phyloP scores from a whole-genome alignment of 2,888 invertebrate genomes.

The Adelognathus sp. region DNA sequence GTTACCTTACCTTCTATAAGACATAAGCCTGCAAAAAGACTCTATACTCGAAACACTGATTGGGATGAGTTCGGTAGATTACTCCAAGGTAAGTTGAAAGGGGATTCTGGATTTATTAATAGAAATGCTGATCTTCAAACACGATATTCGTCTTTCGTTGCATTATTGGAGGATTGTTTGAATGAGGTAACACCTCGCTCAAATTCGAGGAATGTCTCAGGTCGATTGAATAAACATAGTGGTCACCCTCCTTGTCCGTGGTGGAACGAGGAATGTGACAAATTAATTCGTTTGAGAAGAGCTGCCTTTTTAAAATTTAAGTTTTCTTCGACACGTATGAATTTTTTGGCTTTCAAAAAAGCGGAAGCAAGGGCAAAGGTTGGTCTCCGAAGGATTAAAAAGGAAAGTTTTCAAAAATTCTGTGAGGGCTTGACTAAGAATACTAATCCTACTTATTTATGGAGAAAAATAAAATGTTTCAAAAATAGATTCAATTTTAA shows the following conservation, averaged over 20 bases:
- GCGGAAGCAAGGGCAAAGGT: not conserved
- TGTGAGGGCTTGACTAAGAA: conserved; percentile 11
- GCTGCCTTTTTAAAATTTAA: conserved; percentile 9
- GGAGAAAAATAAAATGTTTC: conserved; percentile 33
- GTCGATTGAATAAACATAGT: not conserved
- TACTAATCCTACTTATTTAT: conserved; percentile 28
- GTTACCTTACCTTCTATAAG: not conserved
- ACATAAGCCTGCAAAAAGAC: not conserved
- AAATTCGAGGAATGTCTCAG: not conserved
- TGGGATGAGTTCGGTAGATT: conserved; percentile 4
- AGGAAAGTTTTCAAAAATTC: conserved; percentile 14
- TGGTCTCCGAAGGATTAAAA: conserved; percentile 22
- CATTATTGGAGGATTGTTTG: conserved; percentile 5
- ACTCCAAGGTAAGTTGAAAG: not conserved
- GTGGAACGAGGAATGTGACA: conserved; percentile 39
- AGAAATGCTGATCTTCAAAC: not conserved
- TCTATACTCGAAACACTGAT: conserved; percentile 14
- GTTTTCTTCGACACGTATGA: not conserved
- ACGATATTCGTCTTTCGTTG: not conserved
- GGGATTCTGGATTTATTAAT: not conserved
- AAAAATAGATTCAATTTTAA: conserved; percentile 31
- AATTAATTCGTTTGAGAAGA: not conserved
- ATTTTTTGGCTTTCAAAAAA: not conserved
- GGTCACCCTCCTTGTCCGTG: not conserved
- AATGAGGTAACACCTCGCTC: not conserved